Base-by-base conservation (phyloP, 2,113 vertebrate species). In the Oreochromis spilurus region DNA sequence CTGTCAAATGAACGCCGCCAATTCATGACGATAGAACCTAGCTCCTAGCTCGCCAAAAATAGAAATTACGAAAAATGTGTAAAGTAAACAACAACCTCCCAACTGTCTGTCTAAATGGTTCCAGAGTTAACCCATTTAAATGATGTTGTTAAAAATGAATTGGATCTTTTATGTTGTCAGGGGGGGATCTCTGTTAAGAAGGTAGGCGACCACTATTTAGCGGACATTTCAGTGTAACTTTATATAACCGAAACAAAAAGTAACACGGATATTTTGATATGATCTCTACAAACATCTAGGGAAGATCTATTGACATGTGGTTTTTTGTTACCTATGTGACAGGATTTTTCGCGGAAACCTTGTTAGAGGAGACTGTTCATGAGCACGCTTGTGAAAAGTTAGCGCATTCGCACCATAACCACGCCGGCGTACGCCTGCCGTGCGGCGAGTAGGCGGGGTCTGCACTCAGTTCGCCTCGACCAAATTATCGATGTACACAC, bases 1-100 rank as follows among this genome's bases (percentile, higher is more conserved):
- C 84, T 92, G 90, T 91, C 85, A 89, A 17, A 11, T 10, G 16
- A 87, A 48, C 75, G 80, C 60, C 3, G 84, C 62, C 40, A 80
- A 82, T 72, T 77, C 85, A 26, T 36, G 77, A 79, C 80, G 82
- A 24, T 16, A n/a, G 52, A 62, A 24, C 50, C 48, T 7, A 54
- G 10, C 52, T 48, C 50, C 48, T 7, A 54, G 10, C 52, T 48
- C 10, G 52, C 50, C 26, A n/a, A 31, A 88, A 86, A 87, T 58
- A 84, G 70, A 83, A 14, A 81, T 92, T 79, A 87, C 57, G 55
- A 87, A 80, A 88, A 85, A 58, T 3, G 19, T 40, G 48, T 9
- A 43, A 83, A 54, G 67, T 26, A n/a, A 79, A 13, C 2, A 21
- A n/a, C 6, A n/a, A 6, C 3, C 3, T n/a, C 3, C 5, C 11